A percentile compares a stretch with the other conserved stretches of the same genome.
Evolutionary conservation across 2,888 invertebrate species (phyloP).

Genomic region (Pteria penguin): DNA sequence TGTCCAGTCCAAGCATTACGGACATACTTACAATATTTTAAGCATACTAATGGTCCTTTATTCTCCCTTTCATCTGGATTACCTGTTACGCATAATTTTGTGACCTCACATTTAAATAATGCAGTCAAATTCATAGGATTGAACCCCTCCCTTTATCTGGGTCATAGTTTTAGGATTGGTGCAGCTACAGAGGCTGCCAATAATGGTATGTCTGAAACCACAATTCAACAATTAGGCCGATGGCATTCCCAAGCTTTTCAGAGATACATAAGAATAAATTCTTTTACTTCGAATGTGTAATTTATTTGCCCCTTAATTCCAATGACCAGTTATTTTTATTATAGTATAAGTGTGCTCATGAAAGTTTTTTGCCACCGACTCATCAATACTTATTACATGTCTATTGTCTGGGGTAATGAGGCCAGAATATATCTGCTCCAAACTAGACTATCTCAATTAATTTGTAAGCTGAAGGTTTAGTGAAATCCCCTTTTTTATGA

Average conservation of each 20-base stretch:
- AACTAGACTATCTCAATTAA: too few species aligned
- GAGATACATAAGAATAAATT: background rate
- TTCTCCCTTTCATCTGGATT: background rate
- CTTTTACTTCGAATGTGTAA: too few species aligned
- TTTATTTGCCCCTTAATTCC: background rate
- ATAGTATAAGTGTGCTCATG: too few species aligned
- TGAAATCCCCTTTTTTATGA: too few species aligned
- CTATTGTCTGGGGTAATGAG: too few species aligned
- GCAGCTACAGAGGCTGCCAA: constrained; percentile 18
- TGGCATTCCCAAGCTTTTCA: constrained; percentile 17
- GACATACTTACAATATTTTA: background rate
- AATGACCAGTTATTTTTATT: too few species aligned
- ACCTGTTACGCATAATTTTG: background rate
- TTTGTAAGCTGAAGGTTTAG: too few species aligned
- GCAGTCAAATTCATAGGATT: background rate
- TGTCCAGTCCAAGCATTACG: background rate
- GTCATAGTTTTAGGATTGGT: constrained; percentile 15
- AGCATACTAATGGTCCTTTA: background rate
- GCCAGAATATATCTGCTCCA: too few species aligned
- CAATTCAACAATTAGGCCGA: constrained; percentile 14
- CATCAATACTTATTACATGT: too few species aligned
- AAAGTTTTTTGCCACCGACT: too few species aligned
- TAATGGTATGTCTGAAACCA: constrained; percentile 15
- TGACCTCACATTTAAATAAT: background rate
- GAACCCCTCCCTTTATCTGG: background rate